Conservation (phyloP, 2,888 invertebrate species). For the Apamea epomidion region DNA sequence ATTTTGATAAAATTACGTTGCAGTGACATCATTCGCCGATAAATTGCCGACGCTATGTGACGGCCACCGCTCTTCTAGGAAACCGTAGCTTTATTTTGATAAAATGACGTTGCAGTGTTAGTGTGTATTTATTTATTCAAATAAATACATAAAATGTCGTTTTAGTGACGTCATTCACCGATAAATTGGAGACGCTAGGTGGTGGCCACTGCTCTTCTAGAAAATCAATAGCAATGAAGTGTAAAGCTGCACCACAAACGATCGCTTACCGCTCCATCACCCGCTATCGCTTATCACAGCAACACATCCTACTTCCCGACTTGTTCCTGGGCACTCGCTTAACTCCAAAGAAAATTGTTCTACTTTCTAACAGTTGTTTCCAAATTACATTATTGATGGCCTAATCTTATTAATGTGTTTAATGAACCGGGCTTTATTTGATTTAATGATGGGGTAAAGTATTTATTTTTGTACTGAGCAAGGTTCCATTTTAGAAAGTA, state of each 20-base stretch:
- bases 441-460: neutral
- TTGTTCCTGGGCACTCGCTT: conserved; percentile 24
- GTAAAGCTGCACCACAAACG: too few relatives aligned
- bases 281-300: conserved; percentile 17
- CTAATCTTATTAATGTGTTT: conserved; percentile 47
- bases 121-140: too few relatives aligned
- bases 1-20: neutral
- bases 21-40: neutral
- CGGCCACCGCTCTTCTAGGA: neutral
- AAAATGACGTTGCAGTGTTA: too few relatives aligned
- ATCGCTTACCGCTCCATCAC: neutral
- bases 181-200: neutral
- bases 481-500: neutral
- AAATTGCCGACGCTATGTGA: neutral
- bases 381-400: conserved; percentile 53
- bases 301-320: neutral
- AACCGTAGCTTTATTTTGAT: too few relatives aligned
- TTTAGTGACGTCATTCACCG: neutral
- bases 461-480: neutral
- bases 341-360: conserved; percentile 51
- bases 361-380: conserved; percentile 52
- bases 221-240: neutral
- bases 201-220: neutral
- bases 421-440: conserved; percentile 31
- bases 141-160: neutral